Evolutionary conservation across 2,888 invertebrate genomes (phyloP).

Genomic region (Heliconius ismenius): DNA sequence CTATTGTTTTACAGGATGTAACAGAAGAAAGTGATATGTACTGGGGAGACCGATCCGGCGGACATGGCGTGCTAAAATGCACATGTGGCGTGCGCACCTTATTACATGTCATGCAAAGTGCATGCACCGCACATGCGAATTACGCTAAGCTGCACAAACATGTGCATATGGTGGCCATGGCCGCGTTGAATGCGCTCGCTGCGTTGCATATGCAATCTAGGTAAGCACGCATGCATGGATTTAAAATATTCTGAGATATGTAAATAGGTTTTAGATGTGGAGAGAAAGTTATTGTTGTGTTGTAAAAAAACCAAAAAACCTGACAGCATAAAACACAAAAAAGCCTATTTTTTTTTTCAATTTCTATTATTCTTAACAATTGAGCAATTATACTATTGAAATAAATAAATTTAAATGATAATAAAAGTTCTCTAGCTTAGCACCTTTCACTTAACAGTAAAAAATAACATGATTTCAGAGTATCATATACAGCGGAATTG

Average conservation of each 20-base stretch:
- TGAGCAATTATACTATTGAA: no score
- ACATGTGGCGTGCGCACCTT: constrained; percentile 45
- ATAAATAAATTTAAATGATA: no score
- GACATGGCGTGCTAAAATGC: constrained; percentile 53
- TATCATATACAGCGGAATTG: constrained; percentile 53
- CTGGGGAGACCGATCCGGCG: constrained; percentile 58
- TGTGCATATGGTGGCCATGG: constrained; percentile 48
- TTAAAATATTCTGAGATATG: background rate
- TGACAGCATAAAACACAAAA: no score
- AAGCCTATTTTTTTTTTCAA: no score
- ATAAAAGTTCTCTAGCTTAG: no score
- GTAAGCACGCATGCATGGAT: constrained; percentile 40
- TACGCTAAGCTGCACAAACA: constrained; percentile 52
- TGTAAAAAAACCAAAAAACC: no score
- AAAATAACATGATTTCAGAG: constrained; percentile 45
- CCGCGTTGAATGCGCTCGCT: constrained; percentile 52
- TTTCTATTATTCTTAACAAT: no score
- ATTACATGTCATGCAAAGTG: constrained; percentile 43
- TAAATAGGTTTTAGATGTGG: background rate
- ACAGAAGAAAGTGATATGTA: constrained; percentile 51
- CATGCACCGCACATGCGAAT: constrained; percentile 44
- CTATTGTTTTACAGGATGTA: constrained; percentile 55
- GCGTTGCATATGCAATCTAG: constrained; percentile 53
- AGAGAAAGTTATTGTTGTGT: background rate
- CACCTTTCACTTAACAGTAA: background rate